Evolutionary conservation across 2,113 vertebrate genomes (phyloP).

Genomic region (Alethe castanea): DNA sequence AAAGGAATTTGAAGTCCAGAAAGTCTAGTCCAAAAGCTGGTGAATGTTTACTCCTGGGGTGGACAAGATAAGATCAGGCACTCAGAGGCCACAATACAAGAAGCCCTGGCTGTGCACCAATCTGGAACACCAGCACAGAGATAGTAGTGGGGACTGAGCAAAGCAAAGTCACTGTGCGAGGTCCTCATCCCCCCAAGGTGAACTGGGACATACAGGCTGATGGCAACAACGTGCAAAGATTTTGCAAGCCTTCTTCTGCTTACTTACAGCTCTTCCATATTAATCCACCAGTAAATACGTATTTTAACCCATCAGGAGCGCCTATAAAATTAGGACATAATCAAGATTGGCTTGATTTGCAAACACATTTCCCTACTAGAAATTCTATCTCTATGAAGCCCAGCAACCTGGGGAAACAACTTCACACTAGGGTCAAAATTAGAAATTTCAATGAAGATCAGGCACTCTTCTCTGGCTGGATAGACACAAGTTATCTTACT

Average conservation of each 20-base stretch:
- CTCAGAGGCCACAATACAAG: neutral
- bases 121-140: neutral
- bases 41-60: neutral
- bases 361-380: neutral
- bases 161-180: neutral
- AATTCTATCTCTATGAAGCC: neutral
- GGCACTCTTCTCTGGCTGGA: neutral
- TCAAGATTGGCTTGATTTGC: neutral
- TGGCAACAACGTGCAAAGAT: fast-evolving
- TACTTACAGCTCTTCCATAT: neutral
- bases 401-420: neutral
- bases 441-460: neutral
- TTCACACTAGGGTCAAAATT: neutral
- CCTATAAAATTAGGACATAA: neutral
- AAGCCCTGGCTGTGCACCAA: neutral
- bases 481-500: neutral
- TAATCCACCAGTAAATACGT: neutral
- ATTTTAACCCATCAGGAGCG: neutral
- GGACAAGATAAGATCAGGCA: neutral
- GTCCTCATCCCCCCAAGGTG: neutral
- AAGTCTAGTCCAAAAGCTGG: neutral
- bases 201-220: neutral
- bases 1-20: neutral
- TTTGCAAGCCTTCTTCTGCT: neutral
- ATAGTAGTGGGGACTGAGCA: neutral